A percentile compares a stretch with the other conserved stretches of the same genome.
These are phyloP conservation scores for Hofmannophila pseudospretella DNA, from an alignment of 2,888 invertebrate genomes.

Conservation along the genomic window DNA sequence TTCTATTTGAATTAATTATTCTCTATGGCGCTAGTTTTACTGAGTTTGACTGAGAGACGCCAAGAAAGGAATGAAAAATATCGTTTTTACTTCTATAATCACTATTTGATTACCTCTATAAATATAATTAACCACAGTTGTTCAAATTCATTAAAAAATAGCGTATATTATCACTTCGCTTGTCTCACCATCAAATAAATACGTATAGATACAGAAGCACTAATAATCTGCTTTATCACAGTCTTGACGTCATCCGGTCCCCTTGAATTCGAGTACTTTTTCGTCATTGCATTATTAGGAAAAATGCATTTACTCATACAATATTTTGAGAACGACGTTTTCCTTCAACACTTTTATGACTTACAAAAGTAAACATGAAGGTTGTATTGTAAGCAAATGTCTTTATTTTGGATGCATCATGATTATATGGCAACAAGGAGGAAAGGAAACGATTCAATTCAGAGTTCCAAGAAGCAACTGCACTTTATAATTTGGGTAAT, in stretches of 20 bases:
- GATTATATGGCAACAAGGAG: conserved; percentile 3
- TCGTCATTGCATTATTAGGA: conserved; percentile 4
- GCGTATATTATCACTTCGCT: neutral
- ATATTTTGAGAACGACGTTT: conserved; percentile 11
- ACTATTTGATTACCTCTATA: too few relatives aligned
- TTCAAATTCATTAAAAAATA: too few relatives aligned
- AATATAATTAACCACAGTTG: too few relatives aligned
- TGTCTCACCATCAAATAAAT: too few relatives aligned
- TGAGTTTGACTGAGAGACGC: too few relatives aligned
- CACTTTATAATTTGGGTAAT: neutral
- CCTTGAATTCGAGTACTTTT: neutral
- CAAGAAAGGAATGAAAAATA: too few relatives aligned
- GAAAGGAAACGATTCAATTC: conserved; percentile 7
- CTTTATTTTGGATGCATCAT: neutral
- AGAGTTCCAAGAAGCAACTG: neutral
- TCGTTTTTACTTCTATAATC: too few relatives aligned
- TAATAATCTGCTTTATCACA: neutral
- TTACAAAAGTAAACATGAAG: conserved; percentile 4
- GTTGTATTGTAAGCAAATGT: conserved; percentile 5
- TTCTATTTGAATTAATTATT: too few relatives aligned
- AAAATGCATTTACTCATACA: conserved; percentile 2
- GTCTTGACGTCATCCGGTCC: neutral
- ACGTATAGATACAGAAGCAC: too few relatives aligned
- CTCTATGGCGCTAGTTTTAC: too few relatives aligned
- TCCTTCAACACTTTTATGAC: conserved; percentile 8